phyloP scores from a whole-genome alignment of 1,140 invertebrate species.

The Adoxophyes honmai region DNA sequence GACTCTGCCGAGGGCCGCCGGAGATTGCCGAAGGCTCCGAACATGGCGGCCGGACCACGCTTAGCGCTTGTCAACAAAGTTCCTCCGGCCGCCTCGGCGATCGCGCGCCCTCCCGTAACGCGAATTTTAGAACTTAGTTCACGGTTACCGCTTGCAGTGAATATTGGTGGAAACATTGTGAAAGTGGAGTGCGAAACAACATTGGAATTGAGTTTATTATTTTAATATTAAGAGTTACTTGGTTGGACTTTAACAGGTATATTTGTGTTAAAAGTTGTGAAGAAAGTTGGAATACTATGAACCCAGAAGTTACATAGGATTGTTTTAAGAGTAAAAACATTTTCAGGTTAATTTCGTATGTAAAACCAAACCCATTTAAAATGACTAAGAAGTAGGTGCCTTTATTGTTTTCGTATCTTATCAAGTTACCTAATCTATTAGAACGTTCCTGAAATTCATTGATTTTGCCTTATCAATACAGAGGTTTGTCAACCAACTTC shows the following conservation, averaged over 20 bases:
- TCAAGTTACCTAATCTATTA: neutral
- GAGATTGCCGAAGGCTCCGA: constrained; percentile 47
- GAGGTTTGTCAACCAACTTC: neutral
- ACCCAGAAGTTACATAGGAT: neutral
- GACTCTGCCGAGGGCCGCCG: constrained; percentile 44
- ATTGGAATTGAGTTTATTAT: neutral
- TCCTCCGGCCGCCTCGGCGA: constrained; percentile 42
- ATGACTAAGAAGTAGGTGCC: neutral
- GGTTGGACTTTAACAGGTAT: neutral
- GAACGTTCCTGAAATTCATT: neutral
- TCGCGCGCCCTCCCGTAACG: constrained; percentile 22
- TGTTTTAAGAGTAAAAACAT: neutral
- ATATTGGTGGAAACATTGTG: neutral
- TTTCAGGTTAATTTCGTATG: no score
- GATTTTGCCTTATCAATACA: neutral
- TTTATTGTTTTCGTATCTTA: neutral
- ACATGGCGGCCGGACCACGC: constrained; percentile 58
- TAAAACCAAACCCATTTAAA: neutral
- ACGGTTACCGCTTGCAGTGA: neutral
- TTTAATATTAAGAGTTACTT: neutral
- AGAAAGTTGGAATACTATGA: constrained; percentile 26
- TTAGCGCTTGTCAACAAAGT: constrained; percentile 70
- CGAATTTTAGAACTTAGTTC: constrained; percentile 1
- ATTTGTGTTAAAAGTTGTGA: neutral
- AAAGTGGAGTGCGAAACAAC: neutral